Percentiles rank a stretch among this genome's conserved stretches.
Evolutionary conservation across 2,888 invertebrate species (phyloP).

Genomic region (Chromoteleia sp.): DNA sequence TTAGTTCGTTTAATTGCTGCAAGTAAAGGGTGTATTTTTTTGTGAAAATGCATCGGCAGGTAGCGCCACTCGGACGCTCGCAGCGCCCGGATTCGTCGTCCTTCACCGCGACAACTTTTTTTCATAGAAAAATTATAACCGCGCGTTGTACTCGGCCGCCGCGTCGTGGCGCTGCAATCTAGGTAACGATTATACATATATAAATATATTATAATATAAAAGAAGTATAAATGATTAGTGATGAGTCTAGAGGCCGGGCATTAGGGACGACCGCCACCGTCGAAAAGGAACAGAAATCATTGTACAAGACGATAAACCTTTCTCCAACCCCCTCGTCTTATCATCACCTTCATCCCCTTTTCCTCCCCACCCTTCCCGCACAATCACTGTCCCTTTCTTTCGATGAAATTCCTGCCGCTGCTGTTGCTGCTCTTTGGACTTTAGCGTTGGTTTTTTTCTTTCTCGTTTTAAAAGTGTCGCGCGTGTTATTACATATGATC

Average conservation of each 20-base stretch:
- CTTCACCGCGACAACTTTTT: conserved; percentile 2
- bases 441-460: conserved; percentile 32
- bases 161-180: conserved; percentile 77
- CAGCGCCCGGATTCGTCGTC: conserved; percentile 50
- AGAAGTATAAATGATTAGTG: conserved; percentile 74
- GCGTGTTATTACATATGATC: conserved; percentile 21
- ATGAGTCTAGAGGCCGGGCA: conserved; percentile 78
- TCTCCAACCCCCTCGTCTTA: neutral
- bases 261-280: conserved; percentile 71
- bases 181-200: conserved; percentile 71
- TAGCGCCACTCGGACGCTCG: conserved; percentile 55
- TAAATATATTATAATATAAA: conserved; percentile 70
- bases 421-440: conserved; percentile 42
- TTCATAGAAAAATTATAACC: conserved; percentile 69
- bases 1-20: too few relatives aligned
- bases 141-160: conserved; percentile 76
- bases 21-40: too few relatives aligned
- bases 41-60: too few relatives aligned
- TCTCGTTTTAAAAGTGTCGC: conserved; percentile 30
- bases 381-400: conserved; percentile 18
- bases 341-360: neutral
- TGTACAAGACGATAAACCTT: conserved; percentile 26
- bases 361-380: conserved; percentile 3
- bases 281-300: conserved; percentile 44
- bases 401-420: conserved; percentile 43